These are phyloP conservation scores for Elephas maximus DNA, from an alignment of 2,113 vertebrate species.

Conservation along the genomic window DNA sequence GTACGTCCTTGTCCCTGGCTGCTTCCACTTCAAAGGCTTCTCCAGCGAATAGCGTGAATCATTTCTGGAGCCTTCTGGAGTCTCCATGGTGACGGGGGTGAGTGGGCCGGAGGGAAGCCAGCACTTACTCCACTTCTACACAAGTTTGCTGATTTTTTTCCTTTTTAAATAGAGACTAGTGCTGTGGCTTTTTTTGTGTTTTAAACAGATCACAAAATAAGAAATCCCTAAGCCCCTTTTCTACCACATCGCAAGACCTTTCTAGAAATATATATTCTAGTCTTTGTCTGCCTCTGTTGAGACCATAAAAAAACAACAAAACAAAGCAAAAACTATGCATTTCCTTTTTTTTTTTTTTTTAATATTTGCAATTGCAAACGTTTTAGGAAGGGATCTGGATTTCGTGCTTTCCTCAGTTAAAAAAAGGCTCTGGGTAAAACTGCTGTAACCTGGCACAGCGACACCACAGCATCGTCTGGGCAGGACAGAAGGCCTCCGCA, in stretches of 20 bases:
- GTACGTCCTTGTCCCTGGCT: constrained; percentile 72
- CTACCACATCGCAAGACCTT: not conserved
- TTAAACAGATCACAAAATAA: constrained; percentile 56
- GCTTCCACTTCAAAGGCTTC: constrained; percentile 84
- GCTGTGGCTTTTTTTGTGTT: constrained; percentile 58
- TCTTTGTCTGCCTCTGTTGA: constrained; percentile 47
- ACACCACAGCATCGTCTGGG: not conserved
- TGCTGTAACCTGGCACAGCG: constrained; percentile 41
- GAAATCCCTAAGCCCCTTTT: constrained; percentile 54
- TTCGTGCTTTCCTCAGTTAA: not conserved
- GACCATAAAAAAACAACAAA: constrained; percentile 4
- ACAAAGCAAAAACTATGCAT: not conserved
- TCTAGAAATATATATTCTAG: constrained; percentile 55
- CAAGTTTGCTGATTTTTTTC: constrained; percentile 25
- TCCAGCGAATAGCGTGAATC: constrained; percentile 79
- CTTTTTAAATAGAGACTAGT: constrained; percentile 13
- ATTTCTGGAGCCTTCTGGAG: constrained; percentile 79
- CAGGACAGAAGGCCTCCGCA: no score
- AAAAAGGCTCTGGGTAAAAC: not conserved
- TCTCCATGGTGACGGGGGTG: constrained; percentile 87
- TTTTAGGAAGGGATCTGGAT: constrained; percentile 22
- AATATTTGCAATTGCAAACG: not conserved
- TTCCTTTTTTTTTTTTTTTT: not conserved
- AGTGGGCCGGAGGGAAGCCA: constrained; percentile 64
- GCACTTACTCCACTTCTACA: constrained; percentile 66